Evolutionary conservation across 2,113 vertebrate genomes (phyloP), one percentile per base, ranked within the genome.

Genomic region (Sakesphorus luctuosus): DNA sequence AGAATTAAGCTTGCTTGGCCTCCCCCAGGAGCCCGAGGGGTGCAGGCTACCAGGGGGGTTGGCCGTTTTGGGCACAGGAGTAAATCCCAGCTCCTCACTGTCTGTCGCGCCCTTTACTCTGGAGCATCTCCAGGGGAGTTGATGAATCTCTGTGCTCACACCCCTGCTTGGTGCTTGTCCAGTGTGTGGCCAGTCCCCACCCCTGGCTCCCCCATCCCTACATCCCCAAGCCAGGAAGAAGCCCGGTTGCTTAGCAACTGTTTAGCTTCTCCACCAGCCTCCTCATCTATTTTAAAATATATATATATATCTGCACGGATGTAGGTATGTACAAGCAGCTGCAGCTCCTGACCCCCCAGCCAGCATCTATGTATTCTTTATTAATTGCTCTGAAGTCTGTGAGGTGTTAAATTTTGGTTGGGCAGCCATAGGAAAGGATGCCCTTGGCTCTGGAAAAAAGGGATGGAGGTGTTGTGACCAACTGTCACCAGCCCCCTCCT

Each of bases 241-340:
- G 66, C 91, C 62, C 3, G 8, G 96, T 96, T 97, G 97, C 96
- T 94, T 95, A 94, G 96, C 96, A 97, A 97, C 96, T 68, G 79
- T 95, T 87, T 92, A 91, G 94, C 89, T 96, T 96, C 92, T 94
- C 76, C 73, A 77, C 72, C 96, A 94, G 73, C 78, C 77, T 89
- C 88, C 79, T 90, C 76, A 80, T 91, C 93, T 93, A 86, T 88
- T 93, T 94, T 26, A 84, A 73, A 84, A 75, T 2, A 76, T 47
- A 11, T 53, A 44, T 82, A 13, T 55, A 31, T 81, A 28, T 79
- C 10, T 66, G 68, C 65, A 63, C 69, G 89, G 69, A 69, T 7
- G 8, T 74, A 71, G 73, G 84, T 74, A 59, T 24, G 52, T 61
- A 84, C 36, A 61, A 31, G 76, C 76, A 73, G 59, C 65, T 74